Base-by-base conservation (phyloP, 2,113 vertebrate genomes). In the Petromus typicus region DNA sequence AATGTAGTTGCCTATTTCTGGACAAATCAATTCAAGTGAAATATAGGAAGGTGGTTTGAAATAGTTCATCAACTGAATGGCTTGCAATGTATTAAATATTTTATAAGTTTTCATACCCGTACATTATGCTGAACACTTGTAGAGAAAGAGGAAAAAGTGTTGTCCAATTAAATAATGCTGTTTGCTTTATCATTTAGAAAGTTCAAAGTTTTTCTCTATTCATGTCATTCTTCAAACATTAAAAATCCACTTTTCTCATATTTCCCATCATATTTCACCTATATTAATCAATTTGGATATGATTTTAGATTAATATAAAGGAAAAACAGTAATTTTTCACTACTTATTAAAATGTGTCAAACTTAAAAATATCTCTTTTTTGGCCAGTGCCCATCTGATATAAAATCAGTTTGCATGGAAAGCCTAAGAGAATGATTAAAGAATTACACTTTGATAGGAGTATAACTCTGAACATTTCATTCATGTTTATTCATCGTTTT, bases 391-490 rank as follows among this genome's bases (percentile, higher is more conserved):
- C 78, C 64, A 97, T 97, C 30, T 90, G 20, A 3, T 89, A 75
- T 92, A 90, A 89, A 81, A 97, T 86, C 16, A 71, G 8, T 81
- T 37, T 94, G 34, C 59, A 43, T 80, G 69, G 66, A 92, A 96
- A 96, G 27, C 7, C 75, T 37, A 79, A 59, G 95, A 89, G 0
- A 81, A 9, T 82, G 34, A 97, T 97, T 93, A 95, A 96, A 95
- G 23, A 88, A 95, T 96, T 97, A 80, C 54, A 5, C 43, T 97
- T 90, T 83, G 0, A 0, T 93, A 4, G 81, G 85, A 93, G 90
- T 94, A 57, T 90, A 40, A 93, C 95, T 96, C 2, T 1, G 12
- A 92, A 45, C 71, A 59, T 95, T 86, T 89, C 1, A 69, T n/a
- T 92, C 54, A 25, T 96, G 66, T 40, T 96, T 80, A 91, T 63